Base-by-base conservation (phyloP, 2,797 vertebrate species). In the Hipposideros larvatus region DNA sequence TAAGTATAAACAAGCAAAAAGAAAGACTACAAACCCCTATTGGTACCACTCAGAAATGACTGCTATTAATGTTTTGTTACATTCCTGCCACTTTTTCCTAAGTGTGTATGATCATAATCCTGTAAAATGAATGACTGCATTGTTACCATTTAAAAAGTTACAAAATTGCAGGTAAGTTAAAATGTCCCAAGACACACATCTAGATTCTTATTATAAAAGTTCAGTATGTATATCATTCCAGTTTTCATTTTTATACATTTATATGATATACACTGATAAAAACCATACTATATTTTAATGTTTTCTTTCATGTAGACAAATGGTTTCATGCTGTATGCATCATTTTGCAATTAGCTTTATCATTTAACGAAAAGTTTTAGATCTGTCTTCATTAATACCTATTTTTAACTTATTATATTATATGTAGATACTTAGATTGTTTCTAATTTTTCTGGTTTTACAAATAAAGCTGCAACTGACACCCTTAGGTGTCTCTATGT, bases 401-500 rank as follows among this genome's bases (percentile, higher is more conserved):
- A 2, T 57, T 57, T 87, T 59, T 66, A 68, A 68, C 4, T 90
- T 73, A 74, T 65, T 71, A 18, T 34, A 65, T 59, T 74, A 4
- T 80, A 53, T 77, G 19, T 84, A 53, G 48, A 74, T 92, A 83
- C 24, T 70, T 91, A 94, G 31, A 63, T 83, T 88, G 31, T 55
- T 86, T 75, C 21, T 68, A 74, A 84, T 88, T 61, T 79, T 94
- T 57, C 88, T 91, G 91, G 34, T 73, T 95, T 91, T 53, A 84
- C 34, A 61, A 68, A 31, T 59, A 95, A 59, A 87, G 55, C 48
- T 41, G 46, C n/a, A 77, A 7, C n/a, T 61, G 28, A 55, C 13
- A 55, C 46, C 43, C 34, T 34, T 74, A 74, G 43, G 43, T 43
- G 4, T 95, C 51, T 66, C 22, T 48, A 37, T 51, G 3, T 66